Evolutionary conservation across 2,113 vertebrate species (phyloP).

Genomic region (Chloropsis cyanopogon): DNA sequence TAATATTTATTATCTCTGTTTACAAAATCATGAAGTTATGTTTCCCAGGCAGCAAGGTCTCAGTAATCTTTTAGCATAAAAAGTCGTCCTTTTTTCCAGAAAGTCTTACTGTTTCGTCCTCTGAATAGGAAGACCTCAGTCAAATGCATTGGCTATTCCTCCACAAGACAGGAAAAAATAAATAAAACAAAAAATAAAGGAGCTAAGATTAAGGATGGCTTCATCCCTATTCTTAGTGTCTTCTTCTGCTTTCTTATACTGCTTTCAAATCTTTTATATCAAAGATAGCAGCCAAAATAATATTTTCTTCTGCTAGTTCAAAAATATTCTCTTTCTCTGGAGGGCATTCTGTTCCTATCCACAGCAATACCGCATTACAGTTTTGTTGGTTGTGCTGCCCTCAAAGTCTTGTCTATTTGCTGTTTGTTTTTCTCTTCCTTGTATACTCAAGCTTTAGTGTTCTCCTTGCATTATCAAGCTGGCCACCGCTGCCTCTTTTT

Average conservation of each 20-base stretch:
- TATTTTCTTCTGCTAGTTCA: not conserved
- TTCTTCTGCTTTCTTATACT: not conserved
- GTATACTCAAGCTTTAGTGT: not conserved
- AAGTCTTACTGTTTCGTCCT: not conserved
- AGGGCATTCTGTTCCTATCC: not conserved
- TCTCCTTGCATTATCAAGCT: not conserved
- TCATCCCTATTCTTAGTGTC: not conserved
- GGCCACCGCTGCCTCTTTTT: not conserved
- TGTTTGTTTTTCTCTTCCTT: not conserved
- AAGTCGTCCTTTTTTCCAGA: not conserved
- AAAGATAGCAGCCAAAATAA: not conserved
- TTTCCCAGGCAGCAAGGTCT: not conserved
- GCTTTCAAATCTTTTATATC: not conserved
- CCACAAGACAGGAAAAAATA: not conserved
- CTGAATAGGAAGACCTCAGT: not conserved
- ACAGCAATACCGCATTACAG: not conserved
- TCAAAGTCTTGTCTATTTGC: accelerated
- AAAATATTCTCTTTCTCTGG: not conserved
- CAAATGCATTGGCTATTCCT: not conserved
- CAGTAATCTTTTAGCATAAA: not conserved
- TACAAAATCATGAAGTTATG: not conserved
- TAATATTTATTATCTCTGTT: not conserved
- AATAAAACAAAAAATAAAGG: not conserved
- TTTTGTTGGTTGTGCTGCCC: not conserved
- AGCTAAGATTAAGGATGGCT: not conserved